Evolutionary conservation across 2,888 invertebrate genomes (phyloP).

Genomic region (Ditula angustiorana): DNA sequence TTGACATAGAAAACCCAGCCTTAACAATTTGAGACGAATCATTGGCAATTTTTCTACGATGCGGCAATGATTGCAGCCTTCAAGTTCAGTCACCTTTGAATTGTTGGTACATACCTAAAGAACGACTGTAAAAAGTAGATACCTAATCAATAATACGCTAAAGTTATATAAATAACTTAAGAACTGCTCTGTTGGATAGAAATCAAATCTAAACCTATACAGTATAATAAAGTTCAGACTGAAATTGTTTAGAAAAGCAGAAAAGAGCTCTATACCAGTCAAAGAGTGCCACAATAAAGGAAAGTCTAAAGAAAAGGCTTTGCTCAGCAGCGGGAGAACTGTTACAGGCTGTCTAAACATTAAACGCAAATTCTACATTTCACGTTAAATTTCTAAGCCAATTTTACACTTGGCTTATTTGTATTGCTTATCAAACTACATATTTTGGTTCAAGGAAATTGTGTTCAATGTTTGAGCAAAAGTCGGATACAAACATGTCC

Average conservation of each 20-base stretch:
- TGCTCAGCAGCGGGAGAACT: not conserved
- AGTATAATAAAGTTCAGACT: too few species aligned
- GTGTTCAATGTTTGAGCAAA: not conserved
- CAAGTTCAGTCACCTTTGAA: not conserved
- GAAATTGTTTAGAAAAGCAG: too few species aligned
- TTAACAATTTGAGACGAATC: not conserved
- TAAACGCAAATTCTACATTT: not conserved
- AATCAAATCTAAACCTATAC: too few species aligned
- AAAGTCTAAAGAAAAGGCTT: not conserved
- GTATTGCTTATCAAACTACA: constrained; percentile 3
- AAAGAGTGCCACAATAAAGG: too few species aligned
- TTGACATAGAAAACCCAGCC: too few species aligned
- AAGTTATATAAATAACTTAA: too few species aligned
- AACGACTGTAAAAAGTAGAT: not conserved
- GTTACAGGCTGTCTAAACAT: not conserved
- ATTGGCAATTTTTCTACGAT: not conserved
- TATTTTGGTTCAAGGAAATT: not conserved
- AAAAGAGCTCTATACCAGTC: too few species aligned
- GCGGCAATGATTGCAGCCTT: not conserved
- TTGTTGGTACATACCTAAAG: not conserved
- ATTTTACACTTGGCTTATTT: constrained; percentile 1
- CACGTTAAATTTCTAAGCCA: not conserved
- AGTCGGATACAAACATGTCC: not conserved
- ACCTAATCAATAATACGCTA: too few species aligned
- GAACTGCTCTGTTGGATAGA: too few species aligned